Conservation (phyloP, 2,888 invertebrate genomes). For the Bursaphelenchus okinawaensis region DNA sequence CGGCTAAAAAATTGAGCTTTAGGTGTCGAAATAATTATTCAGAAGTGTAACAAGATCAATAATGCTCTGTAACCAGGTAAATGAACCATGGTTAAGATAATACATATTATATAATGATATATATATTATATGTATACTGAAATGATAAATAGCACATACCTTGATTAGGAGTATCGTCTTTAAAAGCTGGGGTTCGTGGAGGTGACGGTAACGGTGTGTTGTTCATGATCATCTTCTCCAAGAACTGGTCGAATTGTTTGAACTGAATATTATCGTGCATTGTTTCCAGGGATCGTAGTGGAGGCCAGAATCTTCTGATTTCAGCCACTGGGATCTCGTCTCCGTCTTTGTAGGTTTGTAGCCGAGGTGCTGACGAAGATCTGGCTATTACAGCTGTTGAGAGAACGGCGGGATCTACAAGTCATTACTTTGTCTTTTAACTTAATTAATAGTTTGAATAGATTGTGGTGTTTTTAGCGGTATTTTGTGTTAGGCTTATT, state of each 20-base stretch:
- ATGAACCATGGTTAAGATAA: too few species aligned
- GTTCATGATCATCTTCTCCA: conserved; percentile 78
- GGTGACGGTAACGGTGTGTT: conserved; percentile 66
- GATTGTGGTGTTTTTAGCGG: neutral
- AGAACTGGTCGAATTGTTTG: conserved; percentile 79
- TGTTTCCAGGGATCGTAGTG: conserved; percentile 91
- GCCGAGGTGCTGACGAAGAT: conserved; percentile 58
- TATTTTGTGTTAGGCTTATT: neutral
- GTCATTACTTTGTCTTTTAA: neutral
- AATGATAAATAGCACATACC: neutral
- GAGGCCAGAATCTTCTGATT: conserved; percentile 70
- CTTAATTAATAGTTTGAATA: too few species aligned
- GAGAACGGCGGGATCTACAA: conserved; percentile 48
- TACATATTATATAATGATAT: neutral
- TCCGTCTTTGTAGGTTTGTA: conserved; percentile 52
- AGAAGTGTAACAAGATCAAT: too few species aligned
- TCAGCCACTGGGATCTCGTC: conserved; percentile 49
- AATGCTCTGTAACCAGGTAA: too few species aligned
- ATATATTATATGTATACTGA: neutral
- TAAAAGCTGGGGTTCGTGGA: conserved; percentile 59
- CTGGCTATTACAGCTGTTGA: conserved; percentile 59
- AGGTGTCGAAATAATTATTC: too few species aligned
- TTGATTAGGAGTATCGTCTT: conserved; percentile 2
- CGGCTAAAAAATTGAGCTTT: conserved; percentile 20
- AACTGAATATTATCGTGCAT: conserved; percentile 91